Base-by-base conservation (phyloP, 2,113 vertebrate species). In the Zonotrichia leucophrys region DNA sequence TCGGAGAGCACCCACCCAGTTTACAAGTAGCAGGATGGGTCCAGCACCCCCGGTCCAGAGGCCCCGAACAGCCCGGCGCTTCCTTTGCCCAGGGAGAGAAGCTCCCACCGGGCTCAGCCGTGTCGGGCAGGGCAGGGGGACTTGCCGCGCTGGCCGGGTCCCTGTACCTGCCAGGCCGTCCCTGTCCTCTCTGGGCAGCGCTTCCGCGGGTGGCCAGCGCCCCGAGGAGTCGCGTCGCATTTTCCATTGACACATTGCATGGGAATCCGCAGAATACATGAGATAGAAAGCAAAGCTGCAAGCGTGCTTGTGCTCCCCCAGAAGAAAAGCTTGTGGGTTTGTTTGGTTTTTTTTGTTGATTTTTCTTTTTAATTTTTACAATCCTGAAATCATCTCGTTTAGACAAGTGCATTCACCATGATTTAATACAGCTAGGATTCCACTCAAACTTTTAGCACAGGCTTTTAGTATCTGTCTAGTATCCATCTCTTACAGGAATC, bases 61-160 rank as follows among this genome's bases (percentile, higher is more conserved):
- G 44, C 13, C 30, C 15, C 33, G 28, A 33, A 23, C 39, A 55
- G 33, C 63, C 28, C 5, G 2, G 14, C 5, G 2, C 10, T 21
- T 19, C 52, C 44, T 10, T 59, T 15, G 33, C 30, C 30, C 20
- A 1, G 15, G 25, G 7, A 41, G 10, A 50, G 10, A 56, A 7
- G 62, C 2, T 12, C 27, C 47, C 67, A 19, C 1, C 0, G 62
- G 42, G 5, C 15, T 15, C 24, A 11, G 6, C 42, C 9, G 3
- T 4, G 15, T 10, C 15, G 41, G 37, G 28, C 49, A 28, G 35
- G 67, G 30, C 75, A n/a, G 44, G 39, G 39, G 17, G 27, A 50
- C 14, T 20, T 19, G 47, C 24, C 2, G 22, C 6, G 7, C 31
- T 17, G 21, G 30, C 23, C 15, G 33, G 63, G n/a, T n/a, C 31